phyloP scores from a whole-genome alignment of 2,888 invertebrate species.

The Pollenia labialis region DNA sequence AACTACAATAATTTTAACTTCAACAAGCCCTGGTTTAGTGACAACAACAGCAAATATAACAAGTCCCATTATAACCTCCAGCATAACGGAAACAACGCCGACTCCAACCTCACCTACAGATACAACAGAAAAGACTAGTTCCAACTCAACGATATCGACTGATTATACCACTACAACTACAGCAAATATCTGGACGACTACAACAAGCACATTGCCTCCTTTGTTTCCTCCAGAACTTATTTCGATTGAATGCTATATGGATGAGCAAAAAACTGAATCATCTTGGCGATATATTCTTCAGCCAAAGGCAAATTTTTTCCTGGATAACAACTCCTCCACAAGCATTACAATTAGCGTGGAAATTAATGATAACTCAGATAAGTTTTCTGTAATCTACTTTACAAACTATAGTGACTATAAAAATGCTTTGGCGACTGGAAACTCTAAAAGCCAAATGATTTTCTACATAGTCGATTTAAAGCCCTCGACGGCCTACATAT shows the following conservation, averaged over 20 bases:
- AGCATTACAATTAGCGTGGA: conserved; percentile 11
- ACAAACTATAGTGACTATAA: not conserved
- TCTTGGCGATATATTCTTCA: not conserved
- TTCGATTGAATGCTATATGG: not conserved
- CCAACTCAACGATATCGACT: not conserved
- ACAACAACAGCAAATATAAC: too few relatives aligned
- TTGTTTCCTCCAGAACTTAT: not conserved
- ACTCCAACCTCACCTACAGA: not conserved
- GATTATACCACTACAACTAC: not conserved
- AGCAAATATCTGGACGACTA: not conserved
- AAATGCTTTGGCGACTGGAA: too few relatives aligned
- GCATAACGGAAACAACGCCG: not conserved
- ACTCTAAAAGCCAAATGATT: not conserved
- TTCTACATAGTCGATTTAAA: conserved; percentile 3
- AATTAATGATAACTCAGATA: accelerated
- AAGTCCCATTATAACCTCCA: not conserved
- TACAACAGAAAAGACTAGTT: not conserved
- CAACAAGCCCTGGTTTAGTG: not conserved
- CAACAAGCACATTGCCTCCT: too few relatives aligned
- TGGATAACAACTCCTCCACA: not conserved
- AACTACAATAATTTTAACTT: not conserved
- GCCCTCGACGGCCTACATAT: not conserved
- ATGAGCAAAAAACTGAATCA: not conserved
- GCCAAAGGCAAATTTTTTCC: not conserved
- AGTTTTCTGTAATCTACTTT: conserved; percentile 32